Evolutionary conservation across 1,140 invertebrate genomes (phyloP), one percentile per base, ranked within the genome.

Genomic region (Psilanteris sp.): DNA sequence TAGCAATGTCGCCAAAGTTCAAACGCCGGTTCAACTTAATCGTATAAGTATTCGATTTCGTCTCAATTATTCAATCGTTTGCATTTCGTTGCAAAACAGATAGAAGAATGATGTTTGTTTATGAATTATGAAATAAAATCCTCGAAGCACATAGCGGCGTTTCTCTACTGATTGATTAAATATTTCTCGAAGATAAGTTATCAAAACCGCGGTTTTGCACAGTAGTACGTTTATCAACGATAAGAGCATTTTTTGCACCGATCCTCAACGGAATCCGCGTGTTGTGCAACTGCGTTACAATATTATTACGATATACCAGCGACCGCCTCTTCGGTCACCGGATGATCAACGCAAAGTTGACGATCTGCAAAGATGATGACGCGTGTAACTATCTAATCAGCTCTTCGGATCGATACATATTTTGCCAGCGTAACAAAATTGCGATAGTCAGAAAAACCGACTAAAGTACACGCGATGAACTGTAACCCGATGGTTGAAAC

Each of bases 171-270:
- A 37, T 48, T 61, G 15, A 50, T 62, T 22, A 14, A 62, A 62
- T 24, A 24, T 39, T 62, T 37, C 22, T 37, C 9, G n/a, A 26
- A 52, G 46, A 64, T 64, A 39, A 46, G 39, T 50, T 52, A 64
- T 52, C 44, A 31, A 48, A 62, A 48, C 36, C 8, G 18, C 44
- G 14, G 31, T 18, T 46, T 31, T n/a, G 15, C 26, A 54, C 52
- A 61, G 41, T 44, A 75, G 27, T 27, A 57, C 36, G 22, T 62
- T 61, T 68, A 62, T 62, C 37, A 52, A 13, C 13, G 54, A 68
- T 62, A 78, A 67, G 57, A 59, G 24, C 18, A 27, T 37, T 57
- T 32, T 62, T 64, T 14, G n/a, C 20, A 10, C 22, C 22, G 15
- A 9, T 32, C 61, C 10, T 26, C 26, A 48, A 36, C 3, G n/a